A percentile compares a stretch with the other conserved stretches of the same genome.
These are phyloP conservation scores for Noctua janthe DNA, from an alignment of 2,888 invertebrate species.

Conservation along the genomic window DNA sequence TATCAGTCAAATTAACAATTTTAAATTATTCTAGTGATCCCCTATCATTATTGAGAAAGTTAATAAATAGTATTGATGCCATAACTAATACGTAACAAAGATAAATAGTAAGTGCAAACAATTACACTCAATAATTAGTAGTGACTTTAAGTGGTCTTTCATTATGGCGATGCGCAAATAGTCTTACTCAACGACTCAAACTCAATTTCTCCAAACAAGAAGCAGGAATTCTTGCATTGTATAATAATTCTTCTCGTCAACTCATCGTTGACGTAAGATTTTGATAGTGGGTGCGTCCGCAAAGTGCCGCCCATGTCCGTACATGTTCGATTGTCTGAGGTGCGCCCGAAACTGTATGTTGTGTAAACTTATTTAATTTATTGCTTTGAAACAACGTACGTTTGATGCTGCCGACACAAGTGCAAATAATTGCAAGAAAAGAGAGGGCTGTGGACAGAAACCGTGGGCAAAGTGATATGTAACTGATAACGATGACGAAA, in stretches of 20 bases:
- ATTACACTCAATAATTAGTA: not conserved
- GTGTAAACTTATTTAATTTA: conserved; percentile 37
- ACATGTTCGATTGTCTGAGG: conserved; percentile 18
- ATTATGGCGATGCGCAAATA: conserved; percentile 12
- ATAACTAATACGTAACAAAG: not conserved
- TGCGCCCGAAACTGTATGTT: conserved; percentile 36
- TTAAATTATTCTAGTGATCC: not conserved
- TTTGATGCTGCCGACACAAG: not conserved
- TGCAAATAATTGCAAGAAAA: not conserved
- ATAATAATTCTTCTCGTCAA: conserved; percentile 47
- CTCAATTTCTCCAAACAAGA: conserved; percentile 45
- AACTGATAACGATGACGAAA: not conserved
- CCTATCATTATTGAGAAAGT: not conserved
- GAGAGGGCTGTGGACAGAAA: not conserved
- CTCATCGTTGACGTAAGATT: conserved; percentile 50
- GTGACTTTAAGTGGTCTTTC: not conserved
- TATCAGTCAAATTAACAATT: not conserved
- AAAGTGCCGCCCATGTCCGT: conserved; percentile 28
- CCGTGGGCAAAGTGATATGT: not conserved
- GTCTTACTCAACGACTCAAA: conserved; percentile 20
- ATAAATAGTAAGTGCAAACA: not conserved
- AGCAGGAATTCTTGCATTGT: conserved; percentile 52
- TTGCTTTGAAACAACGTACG: not conserved
- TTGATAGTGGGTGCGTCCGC: conserved; percentile 36
- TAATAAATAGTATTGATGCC: not conserved